Evolutionary conservation across 2,113 vertebrate genomes (phyloP).

Genomic region (Benitochromis conjunctus): DNA sequence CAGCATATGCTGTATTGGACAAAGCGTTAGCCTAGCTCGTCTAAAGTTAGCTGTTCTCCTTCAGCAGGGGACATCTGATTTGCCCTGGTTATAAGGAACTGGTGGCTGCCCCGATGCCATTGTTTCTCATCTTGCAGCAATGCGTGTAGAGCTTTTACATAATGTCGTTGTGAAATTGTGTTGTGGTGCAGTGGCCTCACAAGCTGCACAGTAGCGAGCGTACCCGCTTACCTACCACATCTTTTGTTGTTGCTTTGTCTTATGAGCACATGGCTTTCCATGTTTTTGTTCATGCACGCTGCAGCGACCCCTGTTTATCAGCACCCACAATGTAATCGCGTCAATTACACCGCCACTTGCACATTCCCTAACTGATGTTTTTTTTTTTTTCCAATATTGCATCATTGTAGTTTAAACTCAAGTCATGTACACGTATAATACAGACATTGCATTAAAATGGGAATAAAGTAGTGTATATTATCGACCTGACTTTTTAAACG

Average conservation of each 20-base stretch:
- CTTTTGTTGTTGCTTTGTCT: conserved; percentile 95
- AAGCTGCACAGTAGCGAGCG: neutral
- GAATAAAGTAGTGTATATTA: neutral
- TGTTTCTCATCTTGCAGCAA: neutral
- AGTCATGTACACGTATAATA: neutral
- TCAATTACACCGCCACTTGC: neutral
- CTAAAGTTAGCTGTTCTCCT: conserved; percentile 52
- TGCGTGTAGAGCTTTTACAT: neutral
- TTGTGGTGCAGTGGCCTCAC: neutral
- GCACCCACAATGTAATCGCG: neutral
- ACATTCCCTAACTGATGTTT: neutral
- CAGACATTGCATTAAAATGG: neutral
- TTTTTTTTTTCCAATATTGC: no score
- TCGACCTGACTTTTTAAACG: neutral
- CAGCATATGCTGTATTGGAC: conserved; percentile 21
- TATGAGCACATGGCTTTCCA: conserved; percentile 84
- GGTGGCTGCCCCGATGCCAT: neutral
- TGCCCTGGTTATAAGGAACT: neutral
- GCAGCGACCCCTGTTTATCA: conserved; percentile 61
- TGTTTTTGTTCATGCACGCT: conserved; percentile 77
- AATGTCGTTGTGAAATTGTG: neutral
- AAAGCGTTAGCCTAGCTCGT: conserved; percentile 59
- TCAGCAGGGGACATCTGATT: conserved; percentile 23
- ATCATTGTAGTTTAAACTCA: neutral
- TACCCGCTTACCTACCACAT: conserved; percentile 23